These are phyloP conservation scores for Calephelis nemesis DNA, from an alignment of 1,140 invertebrate genomes.

Conservation along the genomic window DNA sequence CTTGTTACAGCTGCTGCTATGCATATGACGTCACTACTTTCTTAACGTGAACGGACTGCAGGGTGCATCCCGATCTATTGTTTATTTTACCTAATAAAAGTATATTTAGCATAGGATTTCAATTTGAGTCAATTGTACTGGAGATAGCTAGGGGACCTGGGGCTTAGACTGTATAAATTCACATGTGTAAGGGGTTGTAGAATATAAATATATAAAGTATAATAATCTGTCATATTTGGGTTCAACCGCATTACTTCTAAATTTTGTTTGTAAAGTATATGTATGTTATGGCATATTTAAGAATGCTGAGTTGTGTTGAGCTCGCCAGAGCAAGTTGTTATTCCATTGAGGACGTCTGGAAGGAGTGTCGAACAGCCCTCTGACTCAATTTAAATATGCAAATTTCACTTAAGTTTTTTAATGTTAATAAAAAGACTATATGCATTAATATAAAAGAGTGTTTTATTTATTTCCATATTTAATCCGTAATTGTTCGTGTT, in stretches of 20 bases:
- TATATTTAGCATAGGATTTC: no score
- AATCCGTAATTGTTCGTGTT: neutral
- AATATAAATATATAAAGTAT: conserved; percentile 59
- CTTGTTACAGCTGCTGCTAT: no score
- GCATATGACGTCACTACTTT: no score
- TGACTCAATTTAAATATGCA: conserved; percentile 64
- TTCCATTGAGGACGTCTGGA: conserved; percentile 46
- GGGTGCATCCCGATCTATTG: no score
- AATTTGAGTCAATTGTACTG: no score
- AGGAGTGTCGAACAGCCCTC: conserved; percentile 48
- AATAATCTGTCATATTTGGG: conserved; percentile 43
- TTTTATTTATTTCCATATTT: conserved; percentile 39
- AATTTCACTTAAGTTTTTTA: conserved; percentile 73
- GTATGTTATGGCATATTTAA: conserved; percentile 47
- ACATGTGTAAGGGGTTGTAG: conserved; percentile 56
- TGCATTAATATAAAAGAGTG: conserved; percentile 59
- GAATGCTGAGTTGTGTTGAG: conserved; percentile 53
- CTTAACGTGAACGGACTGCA: no score
- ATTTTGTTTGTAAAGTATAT: conserved; percentile 35
- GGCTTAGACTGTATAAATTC: conserved; percentile 64
- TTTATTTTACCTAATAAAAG: no score
- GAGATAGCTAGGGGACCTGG: neutral
- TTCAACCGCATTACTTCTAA: conserved; percentile 48
- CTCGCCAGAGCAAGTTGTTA: conserved; percentile 51
- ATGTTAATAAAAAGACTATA: conserved; percentile 75